These are phyloP conservation scores for Apeira syringaria DNA, from an alignment of 2,888 invertebrate species.

Conservation along the genomic window DNA sequence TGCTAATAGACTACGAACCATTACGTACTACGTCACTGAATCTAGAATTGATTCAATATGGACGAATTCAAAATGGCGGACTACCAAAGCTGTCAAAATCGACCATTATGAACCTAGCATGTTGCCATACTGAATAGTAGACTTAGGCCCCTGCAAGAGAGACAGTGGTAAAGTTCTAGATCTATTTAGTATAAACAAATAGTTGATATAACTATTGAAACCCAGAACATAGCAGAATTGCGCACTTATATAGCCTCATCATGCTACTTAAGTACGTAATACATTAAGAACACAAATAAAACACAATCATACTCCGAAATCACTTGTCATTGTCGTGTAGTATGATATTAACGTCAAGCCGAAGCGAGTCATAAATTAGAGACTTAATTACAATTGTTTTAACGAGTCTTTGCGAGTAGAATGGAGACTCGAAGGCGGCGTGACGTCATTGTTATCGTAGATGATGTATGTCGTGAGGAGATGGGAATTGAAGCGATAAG, in stretches of 20 bases:
- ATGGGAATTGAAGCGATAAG: constrained; percentile 45
- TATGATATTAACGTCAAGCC: constrained; percentile 51
- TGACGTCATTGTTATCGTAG: constrained; percentile 54
- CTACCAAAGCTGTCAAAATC: no score
- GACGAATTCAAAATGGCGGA: no score
- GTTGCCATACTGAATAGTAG: no score
- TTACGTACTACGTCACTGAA: no score
- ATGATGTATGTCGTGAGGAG: constrained; percentile 48
- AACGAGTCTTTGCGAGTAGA: constrained; percentile 49
- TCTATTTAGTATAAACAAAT: no score
- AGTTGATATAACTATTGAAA: no score
- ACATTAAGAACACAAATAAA: constrained; percentile 30
- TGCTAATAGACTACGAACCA: no score
- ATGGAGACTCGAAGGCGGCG: constrained; percentile 46
- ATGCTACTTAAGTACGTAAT: constrained; percentile 14
- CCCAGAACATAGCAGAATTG: neutral
- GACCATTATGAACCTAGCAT: no score
- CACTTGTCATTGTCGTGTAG: constrained; percentile 51
- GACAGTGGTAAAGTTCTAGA: no score
- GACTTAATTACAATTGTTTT: constrained; percentile 68
- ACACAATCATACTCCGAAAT: constrained; percentile 44
- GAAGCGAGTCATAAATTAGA: constrained; percentile 58
- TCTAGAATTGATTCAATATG: no score
- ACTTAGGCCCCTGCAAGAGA: no score
- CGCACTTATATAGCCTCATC: constrained; percentile 6